Percentiles rank a stretch among this genome's conserved stretches.
These are phyloP conservation scores for Blastobasis lacticolella DNA, from an alignment of 2,888 invertebrate species.

Conservation along the genomic window DNA sequence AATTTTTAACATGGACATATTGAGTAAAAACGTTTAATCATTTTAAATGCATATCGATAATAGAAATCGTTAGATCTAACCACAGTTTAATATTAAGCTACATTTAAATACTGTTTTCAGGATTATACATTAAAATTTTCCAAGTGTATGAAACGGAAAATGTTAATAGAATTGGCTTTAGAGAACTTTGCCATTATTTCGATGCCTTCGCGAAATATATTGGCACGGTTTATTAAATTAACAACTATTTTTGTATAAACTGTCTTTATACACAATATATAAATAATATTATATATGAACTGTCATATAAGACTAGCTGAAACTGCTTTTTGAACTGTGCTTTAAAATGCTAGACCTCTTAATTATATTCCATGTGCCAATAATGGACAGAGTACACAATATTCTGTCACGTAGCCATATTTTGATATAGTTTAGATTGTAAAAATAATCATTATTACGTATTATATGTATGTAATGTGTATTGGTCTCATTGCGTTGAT, in stretches of 20 bases:
- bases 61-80: too few species aligned
- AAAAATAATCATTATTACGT: conserved; percentile 56
- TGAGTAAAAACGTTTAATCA: not conserved
- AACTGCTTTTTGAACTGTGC: conserved; percentile 6
- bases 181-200: conserved; percentile 57
- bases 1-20: not conserved
- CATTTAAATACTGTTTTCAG: too few species aligned
- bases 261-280: conserved; percentile 65
- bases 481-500: conserved; percentile 56
- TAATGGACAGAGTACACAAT: conserved; percentile 33
- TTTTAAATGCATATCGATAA: too few species aligned
- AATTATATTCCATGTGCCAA: conserved; percentile 61
- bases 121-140: not conserved
- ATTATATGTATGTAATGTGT: conserved; percentile 52
- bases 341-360: conserved; percentile 10
- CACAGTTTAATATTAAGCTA: too few species aligned
- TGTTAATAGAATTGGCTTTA: conserved; percentile 18
- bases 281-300: conserved; percentile 61
- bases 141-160: not conserved
- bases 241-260: conserved; percentile 10
- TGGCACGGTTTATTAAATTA: conserved; percentile 32
- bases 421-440: conserved; percentile 53
- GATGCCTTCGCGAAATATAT: conserved; percentile 48
- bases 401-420: conserved; percentile 64
- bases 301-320: conserved; percentile 52